Percentiles rank a stretch among this genome's conserved stretches.
phyloP scores from a whole-genome alignment of 1,140 invertebrate species.

The Drosophila repletoides region DNA sequence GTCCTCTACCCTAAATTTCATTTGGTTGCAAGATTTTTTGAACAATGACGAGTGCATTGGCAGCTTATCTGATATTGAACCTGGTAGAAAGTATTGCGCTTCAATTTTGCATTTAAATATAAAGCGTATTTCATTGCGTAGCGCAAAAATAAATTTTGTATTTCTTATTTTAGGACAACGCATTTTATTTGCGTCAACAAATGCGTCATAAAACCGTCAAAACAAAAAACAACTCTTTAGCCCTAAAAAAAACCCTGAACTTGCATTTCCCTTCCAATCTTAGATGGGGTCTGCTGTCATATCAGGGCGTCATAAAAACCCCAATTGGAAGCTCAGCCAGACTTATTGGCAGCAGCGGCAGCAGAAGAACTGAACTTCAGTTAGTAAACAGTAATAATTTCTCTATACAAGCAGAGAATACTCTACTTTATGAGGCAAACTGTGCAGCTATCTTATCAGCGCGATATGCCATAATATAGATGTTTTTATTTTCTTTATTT shows the following conservation, averaged over 20 bases:
- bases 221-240: background rate
- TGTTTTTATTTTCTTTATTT: conserved; percentile 49
- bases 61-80: conserved; percentile 52
- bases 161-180: too few species aligned
- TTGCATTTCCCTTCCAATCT: too few species aligned
- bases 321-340: conserved; percentile 6
- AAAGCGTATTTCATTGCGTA: too few species aligned
- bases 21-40: too few species aligned
- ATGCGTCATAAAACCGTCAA: background rate
- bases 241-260: background rate
- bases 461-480: conserved; percentile 50
- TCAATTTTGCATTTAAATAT: too few species aligned
- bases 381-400: conserved; percentile 39
- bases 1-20: too few species aligned
- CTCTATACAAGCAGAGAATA: conserved; percentile 5
- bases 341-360: conserved; percentile 40
- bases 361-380: conserved; percentile 19
- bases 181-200: too few species aligned
- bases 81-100: conserved; percentile 37
- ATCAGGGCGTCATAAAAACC: background rate
- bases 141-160: background rate
- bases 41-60: conserved; percentile 12
- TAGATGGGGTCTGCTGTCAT: background rate
- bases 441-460: conserved; percentile 55
- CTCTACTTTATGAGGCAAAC: conserved; percentile 63